These are phyloP conservation scores for Planiliza haematocheilus DNA, from an alignment of 2,113 vertebrate species.

Conservation along the genomic window DNA sequence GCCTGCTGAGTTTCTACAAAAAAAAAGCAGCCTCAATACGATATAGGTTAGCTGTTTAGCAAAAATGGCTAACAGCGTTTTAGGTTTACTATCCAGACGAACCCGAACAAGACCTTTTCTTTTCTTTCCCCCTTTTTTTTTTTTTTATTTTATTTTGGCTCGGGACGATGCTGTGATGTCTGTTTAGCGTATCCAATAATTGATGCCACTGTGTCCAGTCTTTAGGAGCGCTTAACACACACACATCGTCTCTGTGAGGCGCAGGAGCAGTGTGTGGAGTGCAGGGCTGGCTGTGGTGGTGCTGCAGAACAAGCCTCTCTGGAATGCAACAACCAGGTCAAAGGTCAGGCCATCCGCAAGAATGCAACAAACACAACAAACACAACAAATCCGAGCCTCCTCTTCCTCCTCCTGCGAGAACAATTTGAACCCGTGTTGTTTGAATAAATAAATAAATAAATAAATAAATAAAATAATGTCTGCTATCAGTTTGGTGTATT, in stretches of 20 bases:
- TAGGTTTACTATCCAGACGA: conserved; percentile 6
- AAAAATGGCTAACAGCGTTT: conserved; percentile 56
- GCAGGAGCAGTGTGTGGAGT: conserved; percentile 40
- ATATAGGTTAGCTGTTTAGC: conserved; percentile 62
- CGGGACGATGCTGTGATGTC: conserved; percentile 14
- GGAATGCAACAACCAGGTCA: conserved; percentile 87
- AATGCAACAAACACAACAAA: conserved; percentile 84
- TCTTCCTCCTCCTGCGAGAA: conserved; percentile 43
- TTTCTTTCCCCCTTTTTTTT: no score
- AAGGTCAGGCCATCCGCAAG: conserved; percentile 86
- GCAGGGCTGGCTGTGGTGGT: conserved; percentile 68
- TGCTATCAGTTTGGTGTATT: no score
- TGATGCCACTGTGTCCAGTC: conserved; percentile 3
- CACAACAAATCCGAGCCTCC: conserved; percentile 71
- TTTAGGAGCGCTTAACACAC: not conserved
- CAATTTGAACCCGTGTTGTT: no score
- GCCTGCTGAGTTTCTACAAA: conserved; percentile 58
- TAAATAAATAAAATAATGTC: no score
- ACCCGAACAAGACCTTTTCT: conserved; percentile 11
- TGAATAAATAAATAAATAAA: no score
- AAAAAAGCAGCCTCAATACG: conserved; percentile 46
- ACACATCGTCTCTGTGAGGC: conserved; percentile 39
- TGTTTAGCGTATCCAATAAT: not conserved
- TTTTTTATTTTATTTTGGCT: no score
- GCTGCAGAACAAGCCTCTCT: conserved; percentile 82